phyloP scores from a whole-genome alignment of 1,140 invertebrate species.

The Drosophila sproati region DNA sequence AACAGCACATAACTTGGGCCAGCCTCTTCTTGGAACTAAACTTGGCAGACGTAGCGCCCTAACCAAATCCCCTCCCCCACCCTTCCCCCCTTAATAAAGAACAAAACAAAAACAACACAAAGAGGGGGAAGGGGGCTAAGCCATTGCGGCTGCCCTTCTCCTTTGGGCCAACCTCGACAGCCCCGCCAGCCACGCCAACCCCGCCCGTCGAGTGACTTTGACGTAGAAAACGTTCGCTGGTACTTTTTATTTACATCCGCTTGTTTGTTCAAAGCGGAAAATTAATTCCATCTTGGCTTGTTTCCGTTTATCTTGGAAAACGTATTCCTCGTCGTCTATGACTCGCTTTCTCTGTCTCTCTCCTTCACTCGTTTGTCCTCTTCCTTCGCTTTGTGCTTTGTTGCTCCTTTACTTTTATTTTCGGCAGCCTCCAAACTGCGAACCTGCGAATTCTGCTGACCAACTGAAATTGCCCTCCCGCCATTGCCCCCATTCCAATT shows the following conservation, averaged over 20 bases:
- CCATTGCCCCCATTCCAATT: neutral
- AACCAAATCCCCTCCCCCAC: neutral
- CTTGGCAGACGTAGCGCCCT: constrained; percentile 60
- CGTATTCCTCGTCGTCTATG: constrained; percentile 69
- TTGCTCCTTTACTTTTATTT: constrained; percentile 68
- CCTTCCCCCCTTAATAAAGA: neutral
- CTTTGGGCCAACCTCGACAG: neutral
- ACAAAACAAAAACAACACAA: constrained; percentile 23
- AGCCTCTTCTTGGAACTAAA: constrained; percentile 58
- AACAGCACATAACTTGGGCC: constrained; percentile 76
- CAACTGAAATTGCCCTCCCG: constrained; percentile 63
- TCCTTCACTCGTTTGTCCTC: neutral
- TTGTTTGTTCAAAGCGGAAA: constrained; percentile 84
- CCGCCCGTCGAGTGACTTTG: constrained; percentile 38
- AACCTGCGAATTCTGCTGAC: constrained; percentile 58
- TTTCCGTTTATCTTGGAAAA: constrained; percentile 84
- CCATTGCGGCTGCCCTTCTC: constrained; percentile 42
- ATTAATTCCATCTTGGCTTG: constrained; percentile 84
- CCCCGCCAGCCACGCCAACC: neutral
- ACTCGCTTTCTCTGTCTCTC: neutral
- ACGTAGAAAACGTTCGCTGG: constrained; percentile 53
- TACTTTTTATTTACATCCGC: constrained; percentile 84
- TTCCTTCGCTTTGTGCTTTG: constrained; percentile 66
- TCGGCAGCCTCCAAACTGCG: constrained; percentile 29
- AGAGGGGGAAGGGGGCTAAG: constrained; percentile 23